These are phyloP conservation scores for Ptychochromis oligacanthus DNA, from an alignment of 2,113 vertebrate genomes.

Conservation along the genomic window DNA sequence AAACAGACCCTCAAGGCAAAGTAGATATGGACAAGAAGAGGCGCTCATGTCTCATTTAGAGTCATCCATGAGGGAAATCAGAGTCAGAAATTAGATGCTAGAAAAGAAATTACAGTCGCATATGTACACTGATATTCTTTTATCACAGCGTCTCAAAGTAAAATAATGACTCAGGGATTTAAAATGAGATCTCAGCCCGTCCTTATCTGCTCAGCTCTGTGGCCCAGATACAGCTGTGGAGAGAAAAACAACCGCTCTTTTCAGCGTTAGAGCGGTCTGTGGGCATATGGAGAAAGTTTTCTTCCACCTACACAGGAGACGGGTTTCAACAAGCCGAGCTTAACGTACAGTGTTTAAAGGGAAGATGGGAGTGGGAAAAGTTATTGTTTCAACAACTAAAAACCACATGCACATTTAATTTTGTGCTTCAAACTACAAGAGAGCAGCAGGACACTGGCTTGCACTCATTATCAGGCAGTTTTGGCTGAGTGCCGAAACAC, in stretches of 20 bases:
- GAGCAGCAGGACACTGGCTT: constrained; percentile 55
- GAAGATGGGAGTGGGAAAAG: constrained; percentile 17
- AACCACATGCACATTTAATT: constrained; percentile 64
- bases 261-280: constrained; percentile 60
- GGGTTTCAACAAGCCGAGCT: constrained; percentile 49
- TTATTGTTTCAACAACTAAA: constrained; percentile 44
- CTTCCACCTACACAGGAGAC: constrained; percentile 61
- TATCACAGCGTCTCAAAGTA: constrained; percentile 66
- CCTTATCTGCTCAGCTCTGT: constrained; percentile 66
- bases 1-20: constrained; percentile 72
- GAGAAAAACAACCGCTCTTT: constrained; percentile 44
- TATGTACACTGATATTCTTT: constrained; percentile 77
- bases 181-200: constrained; percentile 58
- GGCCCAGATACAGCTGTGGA: constrained; percentile 50
- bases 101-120: constrained; percentile 68
- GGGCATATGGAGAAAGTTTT: constrained; percentile 62
- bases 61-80: constrained; percentile 63
- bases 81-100: constrained; percentile 65
- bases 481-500: constrained; percentile 24
- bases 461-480: constrained; percentile 39
- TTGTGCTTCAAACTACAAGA: constrained; percentile 72
- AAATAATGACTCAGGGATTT: constrained; percentile 69
- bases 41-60: constrained; percentile 58
- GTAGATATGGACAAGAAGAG: constrained; percentile 53
- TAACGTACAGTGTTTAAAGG: constrained; percentile 46